phyloP scores from a whole-genome alignment of 2,888 invertebrate species.

The Sesia bembeciformis region DNA sequence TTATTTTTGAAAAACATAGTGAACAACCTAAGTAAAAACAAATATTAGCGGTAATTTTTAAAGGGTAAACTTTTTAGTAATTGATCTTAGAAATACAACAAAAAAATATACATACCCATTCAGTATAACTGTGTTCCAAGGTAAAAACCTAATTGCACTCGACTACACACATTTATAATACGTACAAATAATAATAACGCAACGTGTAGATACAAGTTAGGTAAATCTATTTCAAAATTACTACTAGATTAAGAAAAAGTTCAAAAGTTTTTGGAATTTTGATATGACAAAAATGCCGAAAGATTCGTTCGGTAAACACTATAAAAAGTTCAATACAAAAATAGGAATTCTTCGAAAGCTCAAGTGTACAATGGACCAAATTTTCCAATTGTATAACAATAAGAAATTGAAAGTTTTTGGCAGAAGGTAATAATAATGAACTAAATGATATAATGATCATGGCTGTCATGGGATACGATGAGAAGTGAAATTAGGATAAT shows the following conservation, averaged over 20 bases:
- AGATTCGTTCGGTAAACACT: constrained; percentile 31
- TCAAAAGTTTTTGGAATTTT: constrained; percentile 46
- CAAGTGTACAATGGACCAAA: constrained; percentile 67
- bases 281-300: constrained; percentile 49
- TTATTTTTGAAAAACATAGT: no score
- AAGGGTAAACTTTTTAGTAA: no score
- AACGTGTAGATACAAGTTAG: no score
- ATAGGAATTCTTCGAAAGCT: constrained; percentile 67
- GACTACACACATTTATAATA: no score
- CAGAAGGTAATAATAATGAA: constrained; percentile 7
- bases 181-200: no score
- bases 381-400: constrained; percentile 28
- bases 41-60: no score
- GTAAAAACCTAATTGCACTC: no score
- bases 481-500: constrained; percentile 10
- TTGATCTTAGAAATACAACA: no score
- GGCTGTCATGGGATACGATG: constrained; percentile 46
- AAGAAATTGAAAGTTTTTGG: constrained; percentile 18
- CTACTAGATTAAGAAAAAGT: constrained; percentile 14
- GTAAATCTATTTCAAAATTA: not conserved
- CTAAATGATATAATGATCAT: constrained; percentile 8
- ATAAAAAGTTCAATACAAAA: constrained; percentile 65
- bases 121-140: no score
- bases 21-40: no score
- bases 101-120: no score